Conservation (phyloP, 2,797 vertebrate genomes). For the Selene dorsalis region DNA sequence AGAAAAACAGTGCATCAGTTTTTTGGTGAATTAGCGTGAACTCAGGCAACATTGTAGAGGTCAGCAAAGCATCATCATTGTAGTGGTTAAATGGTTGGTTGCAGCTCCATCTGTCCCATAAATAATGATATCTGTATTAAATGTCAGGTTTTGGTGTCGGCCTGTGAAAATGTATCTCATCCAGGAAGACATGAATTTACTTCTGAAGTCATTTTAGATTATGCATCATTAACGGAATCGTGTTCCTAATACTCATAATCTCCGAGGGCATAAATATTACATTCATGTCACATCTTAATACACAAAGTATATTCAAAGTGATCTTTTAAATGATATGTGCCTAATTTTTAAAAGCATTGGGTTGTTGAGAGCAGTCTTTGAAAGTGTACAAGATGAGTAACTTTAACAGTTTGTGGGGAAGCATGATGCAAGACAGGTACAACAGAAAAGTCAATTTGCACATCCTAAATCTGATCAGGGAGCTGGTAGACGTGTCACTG, state of each 20-base stretch:
- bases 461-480: constrained; percentile 11
- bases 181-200: background rate
- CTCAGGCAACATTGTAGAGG: background rate
- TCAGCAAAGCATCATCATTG: background rate
- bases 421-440: background rate
- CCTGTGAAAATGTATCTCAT: background rate
- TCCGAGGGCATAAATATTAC: background rate
- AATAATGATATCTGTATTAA: background rate
- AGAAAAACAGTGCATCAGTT: background rate
- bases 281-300: background rate
- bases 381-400: background rate
- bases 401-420: background rate
- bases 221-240: background rate
- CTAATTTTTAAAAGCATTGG: background rate
- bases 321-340: background rate
- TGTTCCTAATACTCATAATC: too few species aligned
- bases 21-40: background rate
- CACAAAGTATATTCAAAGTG: background rate
- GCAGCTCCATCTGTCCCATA: background rate
- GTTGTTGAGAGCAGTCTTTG: constrained; percentile 4
- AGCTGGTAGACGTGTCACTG: background rate
- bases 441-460: constrained; percentile 17
- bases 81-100: background rate
- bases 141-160: background rate
- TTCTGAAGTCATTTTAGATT: background rate